These are phyloP conservation scores for Lampris incognitus DNA, from an alignment of 2,113 vertebrate genomes.

Conservation along the genomic window DNA sequence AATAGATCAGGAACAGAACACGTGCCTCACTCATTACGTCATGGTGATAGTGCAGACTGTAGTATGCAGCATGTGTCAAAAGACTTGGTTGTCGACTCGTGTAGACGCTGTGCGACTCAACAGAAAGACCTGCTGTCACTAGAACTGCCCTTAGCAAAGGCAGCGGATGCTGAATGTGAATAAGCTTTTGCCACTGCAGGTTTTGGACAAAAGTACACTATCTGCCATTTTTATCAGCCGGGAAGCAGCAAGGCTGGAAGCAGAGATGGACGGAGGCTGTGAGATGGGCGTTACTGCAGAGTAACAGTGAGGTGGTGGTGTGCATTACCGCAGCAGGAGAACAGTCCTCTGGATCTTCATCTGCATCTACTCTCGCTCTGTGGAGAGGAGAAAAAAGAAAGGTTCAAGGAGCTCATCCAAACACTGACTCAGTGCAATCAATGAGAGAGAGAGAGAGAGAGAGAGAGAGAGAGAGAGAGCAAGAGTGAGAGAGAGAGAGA, in stretches of 20 bases:
- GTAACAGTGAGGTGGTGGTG: background rate
- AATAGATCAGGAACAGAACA: too few species aligned
- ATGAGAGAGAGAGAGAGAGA: background rate
- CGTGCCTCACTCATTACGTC: too few species aligned
- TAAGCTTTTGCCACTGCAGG: too few species aligned
- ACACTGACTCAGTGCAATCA: background rate
- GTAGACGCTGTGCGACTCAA: too few species aligned
- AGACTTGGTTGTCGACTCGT: too few species aligned
- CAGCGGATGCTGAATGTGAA: too few species aligned
- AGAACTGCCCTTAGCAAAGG: too few species aligned
- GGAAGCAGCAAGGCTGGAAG: background rate
- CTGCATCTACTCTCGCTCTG: conserved; percentile 82
- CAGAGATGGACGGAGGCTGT: background rate
- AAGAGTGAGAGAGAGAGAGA: too few species aligned
- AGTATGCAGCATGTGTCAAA: too few species aligned
- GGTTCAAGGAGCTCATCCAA: conserved; percentile 2
- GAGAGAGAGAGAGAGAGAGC: background rate
- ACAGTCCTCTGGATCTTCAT: conserved; percentile 76
- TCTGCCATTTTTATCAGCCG: background rate
- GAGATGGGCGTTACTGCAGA: conserved; percentile 6
- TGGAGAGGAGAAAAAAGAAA: conserved; percentile 8
- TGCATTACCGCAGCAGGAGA: conserved; percentile 78
- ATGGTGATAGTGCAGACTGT: too few species aligned
- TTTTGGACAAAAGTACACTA: conserved; percentile 2
- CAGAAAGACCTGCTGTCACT: too few species aligned